phyloP scores from a whole-genome alignment of 2,113 vertebrate species.

The Caloenas nicobarica region DNA sequence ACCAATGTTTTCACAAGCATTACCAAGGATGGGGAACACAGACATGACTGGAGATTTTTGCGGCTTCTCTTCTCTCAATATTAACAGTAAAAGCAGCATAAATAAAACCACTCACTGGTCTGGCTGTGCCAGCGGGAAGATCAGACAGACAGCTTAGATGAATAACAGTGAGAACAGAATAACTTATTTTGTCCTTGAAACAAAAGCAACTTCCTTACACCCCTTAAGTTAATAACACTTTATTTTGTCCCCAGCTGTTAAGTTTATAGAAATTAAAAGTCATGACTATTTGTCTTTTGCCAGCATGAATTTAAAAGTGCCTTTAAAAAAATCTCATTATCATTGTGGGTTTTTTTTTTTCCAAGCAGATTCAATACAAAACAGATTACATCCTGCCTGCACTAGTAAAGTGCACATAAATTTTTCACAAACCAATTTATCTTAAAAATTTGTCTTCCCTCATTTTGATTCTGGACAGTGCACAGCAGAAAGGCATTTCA shows the following conservation, averaged over 20 bases:
- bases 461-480: slow-evolving; percentile 71
- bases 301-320: slow-evolving; percentile 79
- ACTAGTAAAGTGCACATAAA: slow-evolving; percentile 79
- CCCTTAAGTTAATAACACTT: slow-evolving; percentile 75
- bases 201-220: slow-evolving; percentile 69
- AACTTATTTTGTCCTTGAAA: slow-evolving; percentile 72
- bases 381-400: slow-evolving; percentile 79
- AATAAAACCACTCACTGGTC: slow-evolving; percentile 32
- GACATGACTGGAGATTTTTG: background rate
- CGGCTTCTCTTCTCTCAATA: background rate
- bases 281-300: slow-evolving; percentile 80
- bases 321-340: slow-evolving; percentile 83
- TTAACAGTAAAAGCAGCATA: slow-evolving; percentile 4
- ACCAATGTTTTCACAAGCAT: background rate
- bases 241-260: slow-evolving; percentile 76
- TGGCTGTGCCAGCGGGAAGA: slow-evolving; percentile 29
- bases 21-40: background rate
- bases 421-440: slow-evolving; percentile 84
- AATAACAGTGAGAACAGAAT: slow-evolving; percentile 53
- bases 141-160: slow-evolving; percentile 43
- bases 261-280: slow-evolving; percentile 82
- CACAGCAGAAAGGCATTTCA: slow-evolving; percentile 62
- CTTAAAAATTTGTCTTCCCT: slow-evolving; percentile 75
- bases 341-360: slow-evolving; percentile 47
- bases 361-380: slow-evolving; percentile 77